Evolutionary conservation across 2,888 invertebrate genomes (phyloP), one percentile per base, ranked within the genome.

Genomic region (Amblyjoppa fuscipennis): DNA sequence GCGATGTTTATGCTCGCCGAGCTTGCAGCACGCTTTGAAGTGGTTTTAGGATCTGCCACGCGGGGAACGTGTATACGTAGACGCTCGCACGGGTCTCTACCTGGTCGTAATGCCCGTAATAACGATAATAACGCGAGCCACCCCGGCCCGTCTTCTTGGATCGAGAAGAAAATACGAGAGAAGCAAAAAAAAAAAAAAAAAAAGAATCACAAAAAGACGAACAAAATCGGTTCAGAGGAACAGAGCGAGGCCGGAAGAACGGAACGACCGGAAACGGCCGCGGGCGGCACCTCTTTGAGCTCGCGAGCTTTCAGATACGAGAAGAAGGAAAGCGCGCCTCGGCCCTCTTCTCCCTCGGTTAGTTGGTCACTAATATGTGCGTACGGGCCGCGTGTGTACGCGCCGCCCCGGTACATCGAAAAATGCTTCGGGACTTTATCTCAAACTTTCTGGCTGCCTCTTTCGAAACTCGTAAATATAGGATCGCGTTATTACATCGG

Each of bases 91-190:
- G 41, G 81, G 41, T 79, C 82, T 90, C 91, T 89, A 89, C 91
- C 90, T 91, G 90, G 91, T 92, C 90, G 89, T 90, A 91, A 90
- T 88, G 89, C 83, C 85, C 84, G 88, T 90, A 88, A 87, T 90
- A 90, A 92, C 88, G 88, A 88, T 89, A 88, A 89, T 89, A 89
- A 88, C 87, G 73, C 87, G 81, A 82, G 85, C 78, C 51, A 80
- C 70, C 81, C 78, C 83, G 84, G 79, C 70, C 83, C 81, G 85
- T 75, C 68, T 79, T 84, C 80, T 64, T 73, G 64, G 64, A 25
- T 64, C 16, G 45, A 25, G 25, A 74, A 6, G n/a, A 66, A 38
- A 73, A 56, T 6, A 49, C 66, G 38, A 59, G 28, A 56, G 34
- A 49, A 74, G 73, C 77, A 51, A 76, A 79, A 86, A 74, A 82